phyloP scores from a whole-genome alignment of 1,140 invertebrate species.

The Macrobrachium nipponense region DNA sequence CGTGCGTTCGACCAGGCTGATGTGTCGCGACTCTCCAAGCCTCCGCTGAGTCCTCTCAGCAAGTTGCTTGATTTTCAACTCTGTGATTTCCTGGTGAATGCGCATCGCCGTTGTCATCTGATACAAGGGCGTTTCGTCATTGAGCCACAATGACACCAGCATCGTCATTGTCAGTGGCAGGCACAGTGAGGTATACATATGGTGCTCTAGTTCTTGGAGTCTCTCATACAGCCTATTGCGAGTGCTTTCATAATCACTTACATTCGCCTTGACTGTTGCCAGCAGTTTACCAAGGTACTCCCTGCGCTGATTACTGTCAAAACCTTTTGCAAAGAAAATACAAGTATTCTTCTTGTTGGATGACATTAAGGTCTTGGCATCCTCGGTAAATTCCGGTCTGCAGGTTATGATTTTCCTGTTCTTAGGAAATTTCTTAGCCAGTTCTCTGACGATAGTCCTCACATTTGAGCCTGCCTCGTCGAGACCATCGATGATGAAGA shows the following conservation, averaged over 20 bases:
- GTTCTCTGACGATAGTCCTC: not conserved
- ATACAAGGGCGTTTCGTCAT: not conserved
- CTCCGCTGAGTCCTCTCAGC: not conserved
- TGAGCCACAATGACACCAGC: not conserved
- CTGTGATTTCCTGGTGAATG: not conserved
- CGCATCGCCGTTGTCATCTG: not conserved
- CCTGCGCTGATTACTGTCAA: not conserved
- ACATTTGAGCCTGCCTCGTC: slow-evolving; percentile 12
- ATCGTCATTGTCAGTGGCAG: slow-evolving; percentile 8
- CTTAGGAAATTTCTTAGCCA: not conserved
- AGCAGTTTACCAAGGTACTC: not conserved
- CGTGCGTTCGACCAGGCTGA: not conserved
- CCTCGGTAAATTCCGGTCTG: not conserved
- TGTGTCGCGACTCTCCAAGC: not conserved
- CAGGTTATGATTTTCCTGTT: not conserved
- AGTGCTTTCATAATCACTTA: not conserved
- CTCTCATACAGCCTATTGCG: no score
- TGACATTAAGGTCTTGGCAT: not conserved
- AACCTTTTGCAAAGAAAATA: slow-evolving; percentile 10
- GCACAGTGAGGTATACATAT: not conserved
- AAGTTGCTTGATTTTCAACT: slow-evolving; percentile 1
- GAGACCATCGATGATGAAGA: slow-evolving; percentile 11
- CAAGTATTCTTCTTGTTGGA: not conserved
- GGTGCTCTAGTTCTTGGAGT: not conserved
- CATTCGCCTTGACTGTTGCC: not conserved